These are phyloP conservation scores for Notospermus geniculatus DNA, from an alignment of 1,140 invertebrate species.

Conservation along the genomic window DNA sequence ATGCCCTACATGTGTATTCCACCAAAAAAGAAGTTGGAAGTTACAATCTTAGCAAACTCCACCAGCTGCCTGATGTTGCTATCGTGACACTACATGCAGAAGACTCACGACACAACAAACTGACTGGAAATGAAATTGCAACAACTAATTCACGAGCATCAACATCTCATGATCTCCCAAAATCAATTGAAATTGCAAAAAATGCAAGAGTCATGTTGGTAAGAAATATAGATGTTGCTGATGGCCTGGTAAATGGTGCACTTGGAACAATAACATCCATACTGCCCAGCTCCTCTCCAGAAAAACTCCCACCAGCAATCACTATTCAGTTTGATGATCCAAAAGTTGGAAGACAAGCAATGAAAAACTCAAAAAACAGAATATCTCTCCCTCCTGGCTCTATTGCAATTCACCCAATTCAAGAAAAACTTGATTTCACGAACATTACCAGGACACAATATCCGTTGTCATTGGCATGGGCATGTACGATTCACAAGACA, in stretches of 20 bases:
- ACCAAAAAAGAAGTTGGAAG: slow-evolving; percentile 16
- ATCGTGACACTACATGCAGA: slow-evolving; percentile 4
- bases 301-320: neutral
- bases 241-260: slow-evolving; percentile 19
- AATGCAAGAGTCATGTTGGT: slow-evolving; percentile 18
- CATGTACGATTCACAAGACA: slow-evolving; percentile 23
- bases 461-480: slow-evolving; percentile 15
- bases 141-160: too few relatives aligned
- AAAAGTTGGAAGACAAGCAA: slow-evolving; percentile 1
- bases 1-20: slow-evolving; percentile 8
- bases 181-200: neutral
- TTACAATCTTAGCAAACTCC: slow-evolving; percentile 11
- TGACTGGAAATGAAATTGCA: neutral
- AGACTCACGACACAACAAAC: slow-evolving; percentile 1
- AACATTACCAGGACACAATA: slow-evolving; percentile 13
- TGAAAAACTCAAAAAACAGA: neutral
- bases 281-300: neutral
- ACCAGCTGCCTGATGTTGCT: neutral
- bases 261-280: slow-evolving; percentile 2
- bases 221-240: slow-evolving; percentile 15
- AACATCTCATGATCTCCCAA: neutral
- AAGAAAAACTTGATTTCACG: neutral
- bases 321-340: slow-evolving; percentile 17
- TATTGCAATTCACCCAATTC: neutral
- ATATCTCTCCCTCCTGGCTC: neutral